Conservation (phyloP, 2,113 vertebrate species). For the Petrocephalus microphthalmus region DNA sequence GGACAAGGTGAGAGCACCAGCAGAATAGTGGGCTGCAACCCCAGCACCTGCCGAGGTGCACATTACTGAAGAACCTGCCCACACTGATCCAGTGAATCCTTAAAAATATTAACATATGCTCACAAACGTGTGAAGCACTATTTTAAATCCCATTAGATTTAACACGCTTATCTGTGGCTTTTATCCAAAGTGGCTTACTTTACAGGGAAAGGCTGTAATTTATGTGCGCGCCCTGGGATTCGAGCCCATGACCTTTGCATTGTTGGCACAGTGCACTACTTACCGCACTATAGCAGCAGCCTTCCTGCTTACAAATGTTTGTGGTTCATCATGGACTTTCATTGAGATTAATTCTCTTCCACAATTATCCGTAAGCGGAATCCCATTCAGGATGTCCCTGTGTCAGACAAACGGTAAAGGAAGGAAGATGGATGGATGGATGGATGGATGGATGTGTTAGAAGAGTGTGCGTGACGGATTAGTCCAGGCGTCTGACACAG, state of each 20-base stretch:
- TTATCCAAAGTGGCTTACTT: neutral
- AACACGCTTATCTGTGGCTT: neutral
- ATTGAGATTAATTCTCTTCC: neutral
- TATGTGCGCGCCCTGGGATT: neutral
- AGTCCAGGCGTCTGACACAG: neutral
- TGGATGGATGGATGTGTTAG: neutral
- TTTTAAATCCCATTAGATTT: neutral
- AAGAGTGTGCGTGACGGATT: neutral
- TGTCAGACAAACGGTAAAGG: neutral
- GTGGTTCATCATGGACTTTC: neutral
- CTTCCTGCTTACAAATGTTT: neutral
- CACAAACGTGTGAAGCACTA: neutral
- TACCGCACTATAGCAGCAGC: neutral
- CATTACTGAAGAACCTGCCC: neutral
- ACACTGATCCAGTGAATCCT: neutral
- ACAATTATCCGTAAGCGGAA: neutral
- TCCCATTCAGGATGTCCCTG: neutral
- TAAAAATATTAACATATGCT: neutral
- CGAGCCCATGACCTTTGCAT: neutral
- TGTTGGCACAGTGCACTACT: neutral
- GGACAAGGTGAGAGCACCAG: slow-evolving; percentile 50
- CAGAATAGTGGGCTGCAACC: neutral
- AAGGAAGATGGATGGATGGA: neutral
- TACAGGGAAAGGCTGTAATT: neutral
- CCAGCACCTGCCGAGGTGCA: neutral